These are phyloP conservation scores for Eulithis testata DNA, from an alignment of 2,888 invertebrate genomes.

Conservation along the genomic window DNA sequence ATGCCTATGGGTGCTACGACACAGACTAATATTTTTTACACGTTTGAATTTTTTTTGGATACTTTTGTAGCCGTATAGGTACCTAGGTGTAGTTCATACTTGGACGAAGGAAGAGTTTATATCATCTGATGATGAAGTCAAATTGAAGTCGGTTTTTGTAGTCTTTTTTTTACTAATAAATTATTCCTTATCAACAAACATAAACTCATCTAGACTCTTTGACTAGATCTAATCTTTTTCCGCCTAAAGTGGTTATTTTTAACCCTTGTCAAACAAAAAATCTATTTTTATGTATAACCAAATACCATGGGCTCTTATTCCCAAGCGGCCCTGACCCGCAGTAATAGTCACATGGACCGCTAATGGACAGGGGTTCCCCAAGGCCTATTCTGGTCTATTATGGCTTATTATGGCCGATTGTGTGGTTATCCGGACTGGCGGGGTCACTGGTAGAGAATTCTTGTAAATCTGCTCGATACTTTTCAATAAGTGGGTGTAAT, in stretches of 20 bases:
- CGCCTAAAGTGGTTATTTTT: not conserved
- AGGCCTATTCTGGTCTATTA: conserved; percentile 12
- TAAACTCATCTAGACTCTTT: too few relatives aligned
- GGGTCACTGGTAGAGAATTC: conserved; percentile 23
- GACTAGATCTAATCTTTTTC: not conserved
- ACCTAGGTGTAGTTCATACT: too few relatives aligned
- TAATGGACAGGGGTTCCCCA: conserved; percentile 36
- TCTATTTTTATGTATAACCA: conserved; percentile 23
- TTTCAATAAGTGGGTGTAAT: not conserved
- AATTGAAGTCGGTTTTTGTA: too few relatives aligned
- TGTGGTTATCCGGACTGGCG: conserved; percentile 27
- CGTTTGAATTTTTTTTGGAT: too few relatives aligned
- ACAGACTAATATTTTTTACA: not conserved
- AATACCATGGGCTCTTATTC: conserved; percentile 21
- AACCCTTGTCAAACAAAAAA: not conserved
- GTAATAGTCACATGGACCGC: conserved; percentile 33
- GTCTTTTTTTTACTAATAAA: too few relatives aligned
- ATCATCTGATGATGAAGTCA: too few relatives aligned
- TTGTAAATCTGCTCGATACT: not conserved
- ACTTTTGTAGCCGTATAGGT: too few relatives aligned
- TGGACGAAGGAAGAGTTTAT: too few relatives aligned
- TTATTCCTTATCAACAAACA: too few relatives aligned
- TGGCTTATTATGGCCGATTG: conserved; percentile 27
- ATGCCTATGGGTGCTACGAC: not conserved
- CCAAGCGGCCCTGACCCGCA: conserved; percentile 36